Percentiles rank a stretch among this genome's conserved stretches.
These are phyloP conservation scores for Procambarus clarkii DNA, from an alignment of 1,140 invertebrate genomes.

Conservation along the genomic window DNA sequence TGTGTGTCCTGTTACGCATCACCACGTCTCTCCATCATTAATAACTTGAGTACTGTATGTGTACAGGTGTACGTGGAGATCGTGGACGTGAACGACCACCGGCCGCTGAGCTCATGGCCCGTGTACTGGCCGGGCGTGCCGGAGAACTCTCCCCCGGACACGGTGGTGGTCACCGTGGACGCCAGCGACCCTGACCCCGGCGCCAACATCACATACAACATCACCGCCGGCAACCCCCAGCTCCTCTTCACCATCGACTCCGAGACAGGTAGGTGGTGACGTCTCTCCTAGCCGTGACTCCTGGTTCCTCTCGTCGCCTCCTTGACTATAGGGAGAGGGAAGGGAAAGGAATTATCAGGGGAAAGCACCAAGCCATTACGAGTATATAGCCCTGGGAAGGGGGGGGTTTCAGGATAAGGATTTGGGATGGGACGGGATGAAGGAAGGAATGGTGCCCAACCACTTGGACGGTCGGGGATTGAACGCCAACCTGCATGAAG, in stretches of 20 bases:
- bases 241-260: conserved; percentile 92
- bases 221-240: conserved; percentile 92
- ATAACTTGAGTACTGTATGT: neutral
- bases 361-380: no score
- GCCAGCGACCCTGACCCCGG: conserved; percentile 88
- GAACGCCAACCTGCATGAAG: no score
- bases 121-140: conserved; percentile 88
- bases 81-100: conserved; percentile 94
- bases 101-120: conserved; percentile 89
- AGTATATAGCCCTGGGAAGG: no score
- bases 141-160: conserved; percentile 88
- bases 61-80: conserved; percentile 91
- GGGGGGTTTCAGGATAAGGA: no score
- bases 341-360: no score
- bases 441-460: no score
- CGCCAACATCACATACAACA: conserved; percentile 84
- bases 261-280: conserved; percentile 83
- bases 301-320: no score
- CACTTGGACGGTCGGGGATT: no score
- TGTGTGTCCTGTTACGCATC: neutral
- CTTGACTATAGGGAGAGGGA: no score
- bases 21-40: neutral
- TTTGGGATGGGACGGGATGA: no score
- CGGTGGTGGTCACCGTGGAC: conserved; percentile 84
- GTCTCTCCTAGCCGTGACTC: no score